Evolutionary conservation across 2,113 vertebrate genomes (phyloP), one percentile per base, ranked within the genome.

Genomic region (Galbula dea): DNA sequence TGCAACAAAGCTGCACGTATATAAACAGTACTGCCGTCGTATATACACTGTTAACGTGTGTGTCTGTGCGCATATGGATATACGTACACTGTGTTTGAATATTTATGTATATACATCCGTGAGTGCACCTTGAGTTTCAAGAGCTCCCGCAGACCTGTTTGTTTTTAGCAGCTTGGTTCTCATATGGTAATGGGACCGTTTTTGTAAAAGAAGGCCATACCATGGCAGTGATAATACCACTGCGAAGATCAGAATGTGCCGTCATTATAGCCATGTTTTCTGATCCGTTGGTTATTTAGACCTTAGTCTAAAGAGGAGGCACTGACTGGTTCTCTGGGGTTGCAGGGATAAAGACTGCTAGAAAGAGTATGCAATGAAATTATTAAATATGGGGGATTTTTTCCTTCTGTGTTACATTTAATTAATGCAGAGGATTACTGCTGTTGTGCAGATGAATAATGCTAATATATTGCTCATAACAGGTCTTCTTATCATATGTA

Each of bases 81-180:
- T 10, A 6, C 15, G 2, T 21, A 15, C 3, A 5, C 18, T 10
- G 43, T 4, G 5, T 39, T 15, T 24, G 23, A 15, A 3, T 34
- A 8, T 22, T 11, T n/a, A 15, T 10, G 24, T 22, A 1, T 5
- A 0, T 6, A 7, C 4, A 0, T 0, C 12, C 7, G 5, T 3
- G 43, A 32, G 6, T 5, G 2, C 5, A 4, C 18, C 15, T 48
- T 3, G 6, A 1, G 7, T 18, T 22, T 26, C 5, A 0, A 23
- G 24, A 14, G 72, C n/a, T 63, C 20, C 23, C 24, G 57, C 15
- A 11, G 7, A 30, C 24, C 43, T 19, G 6, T 6, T 15, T 8
- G 5, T 3, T n/a, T 39, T 11, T 11, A 3, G 12, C 37, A 22
- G 16, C 43, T 41, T 16, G 37, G 12, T 19, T 54, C 23, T 79